Conservation (phyloP, 2,797 vertebrate genomes). For the Darevskia mixta region DNA sequence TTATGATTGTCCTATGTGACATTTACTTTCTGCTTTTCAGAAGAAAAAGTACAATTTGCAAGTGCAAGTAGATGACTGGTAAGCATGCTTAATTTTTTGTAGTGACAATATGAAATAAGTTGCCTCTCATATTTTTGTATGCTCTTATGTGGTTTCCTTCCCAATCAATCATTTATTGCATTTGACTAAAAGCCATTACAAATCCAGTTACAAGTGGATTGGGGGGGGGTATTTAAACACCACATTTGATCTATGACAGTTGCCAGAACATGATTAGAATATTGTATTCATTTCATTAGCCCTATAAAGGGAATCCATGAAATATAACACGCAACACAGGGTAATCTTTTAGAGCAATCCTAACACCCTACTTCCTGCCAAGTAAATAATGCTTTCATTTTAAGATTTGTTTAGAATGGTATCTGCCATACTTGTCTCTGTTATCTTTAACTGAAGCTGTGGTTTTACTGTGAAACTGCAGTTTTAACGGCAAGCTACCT, state of each 20-base stretch:
- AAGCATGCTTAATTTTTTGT: slow-evolving; percentile 57
- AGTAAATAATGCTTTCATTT: too few species aligned
- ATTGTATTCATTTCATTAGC: neutral
- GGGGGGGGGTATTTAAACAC: too few species aligned
- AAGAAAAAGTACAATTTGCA: slow-evolving; percentile 81
- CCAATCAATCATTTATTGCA: too few species aligned
- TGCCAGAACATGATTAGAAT: neutral
- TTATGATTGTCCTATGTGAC: neutral
- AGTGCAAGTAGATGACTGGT: slow-evolving; percentile 81
- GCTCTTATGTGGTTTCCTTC: neutral
- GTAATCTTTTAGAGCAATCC: neutral
- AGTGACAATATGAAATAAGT: neutral
- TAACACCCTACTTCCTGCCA: too few species aligned
- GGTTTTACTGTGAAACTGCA: too few species aligned
- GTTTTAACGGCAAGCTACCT: too few species aligned
- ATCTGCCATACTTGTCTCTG: too few species aligned
- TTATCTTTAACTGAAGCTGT: too few species aligned
- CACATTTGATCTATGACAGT: neutral
- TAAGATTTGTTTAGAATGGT: too few species aligned
- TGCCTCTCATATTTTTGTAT: neutral
- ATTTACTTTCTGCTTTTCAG: slow-evolving; percentile 72
- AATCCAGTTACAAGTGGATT: too few species aligned
- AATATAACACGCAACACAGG: neutral
- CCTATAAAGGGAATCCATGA: neutral
- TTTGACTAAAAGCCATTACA: too few species aligned